Evolutionary conservation across 2,888 invertebrate genomes (phyloP), one percentile per base, ranked within the genome.

Genomic region (Tanypteryx hageni): DNA sequence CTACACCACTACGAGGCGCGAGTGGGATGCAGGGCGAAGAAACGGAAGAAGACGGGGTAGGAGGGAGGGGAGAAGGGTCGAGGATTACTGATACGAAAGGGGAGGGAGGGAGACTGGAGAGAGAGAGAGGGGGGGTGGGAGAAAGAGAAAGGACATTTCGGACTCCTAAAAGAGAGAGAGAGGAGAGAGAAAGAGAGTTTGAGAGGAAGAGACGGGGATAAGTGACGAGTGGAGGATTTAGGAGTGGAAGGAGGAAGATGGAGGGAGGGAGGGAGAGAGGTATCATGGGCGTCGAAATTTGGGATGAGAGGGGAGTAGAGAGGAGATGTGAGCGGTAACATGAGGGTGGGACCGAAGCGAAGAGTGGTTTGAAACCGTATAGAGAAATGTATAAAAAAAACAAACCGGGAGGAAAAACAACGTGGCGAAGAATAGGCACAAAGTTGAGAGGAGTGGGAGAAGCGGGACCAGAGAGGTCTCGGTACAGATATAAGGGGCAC

Each of bases 1-100:
- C 86, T 86, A 86, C 59, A 86, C 86, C 86, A 86, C 68, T 89
- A 89, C 64, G 89, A 89, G 44, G 68, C 89, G 89, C 89, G 89
- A 89, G 89, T 68, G 89, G 89, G 89, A 31, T 31, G 89, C 86
- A 22, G 59, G 59, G 58, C 31, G 86, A 61, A 61, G 86, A 86
- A 59, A 59, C 22, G 86, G 61, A 68, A 56, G 56, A 57, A 56
- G 83, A 16, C 44, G n/a, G 57, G 68, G 89, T 64, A 64, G 16
- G 31, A 44, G 59, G 27, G 61, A 18, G 56, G 31, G 59, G 86
- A 59, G 8, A 89, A 11, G 64, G 11, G 44, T 44, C 44, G 44
- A 18, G 27, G 64, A 16, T 16, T 61, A 89, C 58, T 16, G 89
- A 64, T 68, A 68, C 68, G n/a, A 61, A 31, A 58, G 22, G n/a